phyloP scores from a whole-genome alignment of 2,113 vertebrate genomes.

The Megaceryle maxima region DNA sequence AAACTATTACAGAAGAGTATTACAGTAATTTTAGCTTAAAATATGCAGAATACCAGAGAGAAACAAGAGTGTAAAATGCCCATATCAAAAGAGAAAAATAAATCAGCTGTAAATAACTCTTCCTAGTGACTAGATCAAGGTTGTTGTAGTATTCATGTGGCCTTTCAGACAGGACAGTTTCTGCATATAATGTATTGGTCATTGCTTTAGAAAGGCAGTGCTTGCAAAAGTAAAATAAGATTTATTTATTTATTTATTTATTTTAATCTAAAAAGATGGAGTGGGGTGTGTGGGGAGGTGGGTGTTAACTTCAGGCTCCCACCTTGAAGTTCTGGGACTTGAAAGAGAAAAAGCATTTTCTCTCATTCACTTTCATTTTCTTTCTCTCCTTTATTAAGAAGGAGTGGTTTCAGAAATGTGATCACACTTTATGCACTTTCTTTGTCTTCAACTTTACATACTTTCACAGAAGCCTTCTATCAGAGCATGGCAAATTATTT shows the following conservation, averaged over 20 bases:
- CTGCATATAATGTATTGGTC: constrained; percentile 27
- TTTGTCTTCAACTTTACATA: background rate
- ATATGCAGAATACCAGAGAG: background rate
- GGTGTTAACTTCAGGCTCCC: background rate
- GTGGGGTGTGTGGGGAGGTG: background rate
- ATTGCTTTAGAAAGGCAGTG: constrained; percentile 41
- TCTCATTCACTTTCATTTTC: constrained; percentile 48
- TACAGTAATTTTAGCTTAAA: constrained; percentile 31
- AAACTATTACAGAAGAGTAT: background rate
- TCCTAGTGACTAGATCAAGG: background rate
- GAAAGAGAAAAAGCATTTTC: constrained; percentile 43
- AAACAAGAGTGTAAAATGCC: constrained; percentile 4
- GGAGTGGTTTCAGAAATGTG: background rate
- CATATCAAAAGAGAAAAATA: constrained; percentile 17
- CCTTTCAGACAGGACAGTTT: constrained; percentile 36
- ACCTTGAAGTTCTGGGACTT: background rate
- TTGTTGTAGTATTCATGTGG: constrained; percentile 5
- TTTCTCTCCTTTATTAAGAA: constrained; percentile 42
- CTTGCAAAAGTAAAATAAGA: background rate
- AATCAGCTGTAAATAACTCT: background rate
- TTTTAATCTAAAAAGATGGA: background rate
- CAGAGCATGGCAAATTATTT: background rate
- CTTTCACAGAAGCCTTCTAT: background rate
- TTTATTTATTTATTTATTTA: too few species aligned
- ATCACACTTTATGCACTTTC: background rate